Percentiles rank a stretch among this genome's conserved stretches.
These are phyloP conservation scores for Propithecus coquereli DNA, from an alignment of 2,113 vertebrate genomes.

Conservation along the genomic window DNA sequence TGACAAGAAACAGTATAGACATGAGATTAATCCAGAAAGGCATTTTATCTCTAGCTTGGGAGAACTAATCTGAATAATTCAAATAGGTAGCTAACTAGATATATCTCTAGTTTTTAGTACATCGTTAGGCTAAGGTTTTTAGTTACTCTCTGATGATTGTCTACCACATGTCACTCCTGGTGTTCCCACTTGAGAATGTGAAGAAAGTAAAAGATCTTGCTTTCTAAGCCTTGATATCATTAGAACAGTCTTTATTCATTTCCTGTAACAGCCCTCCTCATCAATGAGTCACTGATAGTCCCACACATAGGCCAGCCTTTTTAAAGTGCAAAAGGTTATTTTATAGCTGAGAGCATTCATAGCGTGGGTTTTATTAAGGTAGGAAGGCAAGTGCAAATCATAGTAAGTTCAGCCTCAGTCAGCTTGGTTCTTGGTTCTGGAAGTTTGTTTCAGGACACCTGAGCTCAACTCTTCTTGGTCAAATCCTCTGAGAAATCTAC, in stretches of 20 bases:
- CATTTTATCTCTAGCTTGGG: background rate
- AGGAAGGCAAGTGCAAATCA: background rate
- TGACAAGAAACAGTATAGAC: background rate
- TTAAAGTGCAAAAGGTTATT: background rate
- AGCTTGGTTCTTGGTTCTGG: background rate
- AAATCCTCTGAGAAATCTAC: background rate
- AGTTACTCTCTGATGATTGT: background rate
- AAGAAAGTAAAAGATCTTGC: background rate
- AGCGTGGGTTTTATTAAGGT: background rate
- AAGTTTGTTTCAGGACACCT: background rate
- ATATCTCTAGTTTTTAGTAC: background rate
- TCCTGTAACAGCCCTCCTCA: background rate
- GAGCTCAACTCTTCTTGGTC: background rate
- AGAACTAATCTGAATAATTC: background rate
- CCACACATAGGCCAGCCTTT: background rate
- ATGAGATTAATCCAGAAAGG: conserved; percentile 23
- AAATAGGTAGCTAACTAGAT: background rate
- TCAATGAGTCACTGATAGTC: background rate
- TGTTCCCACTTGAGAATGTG: background rate
- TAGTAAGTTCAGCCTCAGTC: background rate
- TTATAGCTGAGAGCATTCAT: background rate
- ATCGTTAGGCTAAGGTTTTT: background rate
- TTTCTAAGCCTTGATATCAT: background rate
- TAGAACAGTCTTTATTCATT: conserved; percentile 2
- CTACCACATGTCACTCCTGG: background rate